Conservation (phyloP, 2,113 vertebrate species). For the Conger conger region DNA sequence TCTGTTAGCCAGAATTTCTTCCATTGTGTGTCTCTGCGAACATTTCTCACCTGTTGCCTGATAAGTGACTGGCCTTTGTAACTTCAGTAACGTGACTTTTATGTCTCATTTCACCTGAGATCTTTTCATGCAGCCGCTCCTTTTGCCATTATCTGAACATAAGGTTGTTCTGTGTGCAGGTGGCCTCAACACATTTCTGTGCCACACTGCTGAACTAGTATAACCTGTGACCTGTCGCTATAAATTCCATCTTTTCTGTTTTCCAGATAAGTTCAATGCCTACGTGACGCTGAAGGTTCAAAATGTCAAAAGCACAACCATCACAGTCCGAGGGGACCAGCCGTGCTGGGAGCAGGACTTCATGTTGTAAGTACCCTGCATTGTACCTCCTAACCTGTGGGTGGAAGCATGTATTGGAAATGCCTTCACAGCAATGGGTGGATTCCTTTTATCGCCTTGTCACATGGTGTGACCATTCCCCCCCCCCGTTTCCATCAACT, state of each 20-base stretch:
- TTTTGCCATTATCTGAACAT: too few relatives aligned
- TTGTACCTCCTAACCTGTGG: not conserved
- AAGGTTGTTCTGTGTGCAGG: too few relatives aligned
- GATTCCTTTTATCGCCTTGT: too few relatives aligned
- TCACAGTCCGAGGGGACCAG: conserved; percentile 72
- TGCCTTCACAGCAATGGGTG: not conserved
- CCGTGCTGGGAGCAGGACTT: conserved; percentile 79
- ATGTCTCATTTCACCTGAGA: too few relatives aligned
- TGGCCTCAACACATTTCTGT: not conserved
- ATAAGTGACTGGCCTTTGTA: too few relatives aligned
- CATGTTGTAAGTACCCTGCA: conserved; percentile 70
- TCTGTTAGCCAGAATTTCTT: too few relatives aligned
- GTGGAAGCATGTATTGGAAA: not conserved
- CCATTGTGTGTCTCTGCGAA: too few relatives aligned
- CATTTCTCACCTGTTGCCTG: too few relatives aligned
- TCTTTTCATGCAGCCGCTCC: too few relatives aligned
- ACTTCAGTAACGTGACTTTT: too few relatives aligned
- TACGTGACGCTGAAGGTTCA: conserved; percentile 78
- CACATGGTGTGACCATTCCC: too few relatives aligned
- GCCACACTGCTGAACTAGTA: not conserved
- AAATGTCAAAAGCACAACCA: conserved; percentile 77
- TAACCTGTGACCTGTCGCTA: not conserved
- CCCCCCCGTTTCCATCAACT: too few relatives aligned
- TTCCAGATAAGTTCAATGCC: conserved; percentile 71
- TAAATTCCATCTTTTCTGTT: conserved; percentile 32